Base-by-base conservation (phyloP, 2,797 vertebrate species). In the Hippoglossus hippoglossus region DNA sequence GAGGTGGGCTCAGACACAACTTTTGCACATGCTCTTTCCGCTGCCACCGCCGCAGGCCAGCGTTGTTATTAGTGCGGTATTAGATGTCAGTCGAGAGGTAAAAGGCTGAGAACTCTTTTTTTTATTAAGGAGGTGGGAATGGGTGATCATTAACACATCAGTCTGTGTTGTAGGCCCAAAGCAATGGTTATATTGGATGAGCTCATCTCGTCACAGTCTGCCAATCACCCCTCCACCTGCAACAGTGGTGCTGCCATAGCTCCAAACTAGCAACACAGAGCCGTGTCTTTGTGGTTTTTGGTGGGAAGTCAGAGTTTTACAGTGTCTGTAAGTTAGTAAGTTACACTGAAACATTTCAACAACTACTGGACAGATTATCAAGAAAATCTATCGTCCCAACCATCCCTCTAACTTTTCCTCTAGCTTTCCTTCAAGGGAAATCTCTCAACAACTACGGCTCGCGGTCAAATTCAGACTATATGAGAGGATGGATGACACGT, bases 131-230 rank as follows among this genome's bases (percentile, higher is more conserved):
- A 71, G 52, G 51, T 24, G 59, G 64, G 25, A 69, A 52, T 36
- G 71, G 59, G 24, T 15, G 34, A 63, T 85, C 34, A 12, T 76
- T 82, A 84, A 67, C 67, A 76, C 72, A 65, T 82, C 84, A 51
- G 26, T 87, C 79, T 68, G 74, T 72, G 72, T 71, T 77, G 50
- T 55, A 41, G 50, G 46, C 72, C 71, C 59, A 51, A 21, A 81
- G 82, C 82, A 15, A 65, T 52, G 64, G 57, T 69, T 64, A 21
- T 71, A 81, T 69, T 76, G 63, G 64, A 64, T 86, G 69, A 65
- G 41, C 36, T 67, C 41, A 63, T 75, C 67, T 69, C 13, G 25
- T 36, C 68, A 75, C 61, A 54, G 52, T 57, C 1, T 11, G 39
- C 49, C 28, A 25, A 62, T 59, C 69, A 46, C 6, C 7, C 55